phyloP scores from a whole-genome alignment of 2,113 vertebrate species.

The Mesocricetus auratus region DNA sequence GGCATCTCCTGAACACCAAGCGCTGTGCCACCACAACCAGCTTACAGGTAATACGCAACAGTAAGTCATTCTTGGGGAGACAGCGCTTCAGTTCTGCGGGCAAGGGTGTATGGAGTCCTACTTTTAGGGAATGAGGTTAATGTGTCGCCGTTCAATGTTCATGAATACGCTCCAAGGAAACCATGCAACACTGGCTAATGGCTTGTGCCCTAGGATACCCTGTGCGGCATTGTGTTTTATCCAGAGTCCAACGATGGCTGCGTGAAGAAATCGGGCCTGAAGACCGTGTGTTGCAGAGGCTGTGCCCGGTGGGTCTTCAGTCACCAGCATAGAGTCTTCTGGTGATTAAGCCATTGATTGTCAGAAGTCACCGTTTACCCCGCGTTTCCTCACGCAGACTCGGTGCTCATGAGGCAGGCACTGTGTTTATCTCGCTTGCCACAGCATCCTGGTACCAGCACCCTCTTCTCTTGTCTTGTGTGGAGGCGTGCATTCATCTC shows the following conservation, averaged over 20 bases:
- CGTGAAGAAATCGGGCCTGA: not conserved
- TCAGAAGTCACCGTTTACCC: not conserved
- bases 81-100: not conserved
- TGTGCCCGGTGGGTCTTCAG: accelerated
- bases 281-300: accelerated
- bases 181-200: not conserved
- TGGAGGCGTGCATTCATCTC: not conserved
- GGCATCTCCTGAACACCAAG: not conserved
- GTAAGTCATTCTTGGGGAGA: accelerated
- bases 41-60: not conserved
- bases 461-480: not conserved
- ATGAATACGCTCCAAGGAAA: not conserved
- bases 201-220: not conserved
- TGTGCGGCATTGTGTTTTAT: not conserved
- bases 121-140: not conserved
- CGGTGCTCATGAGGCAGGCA: not conserved
- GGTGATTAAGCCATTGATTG: not conserved
- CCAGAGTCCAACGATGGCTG: not conserved
- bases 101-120: not conserved
- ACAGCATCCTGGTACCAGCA: not conserved
- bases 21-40: not conserved
- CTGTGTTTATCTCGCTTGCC: not conserved
- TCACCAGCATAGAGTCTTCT: not conserved
- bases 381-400: not conserved
- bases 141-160: not conserved